These are phyloP conservation scores for Acanthurus tractus DNA, from an alignment of 2,797 vertebrate genomes.

Conservation along the genomic window DNA sequence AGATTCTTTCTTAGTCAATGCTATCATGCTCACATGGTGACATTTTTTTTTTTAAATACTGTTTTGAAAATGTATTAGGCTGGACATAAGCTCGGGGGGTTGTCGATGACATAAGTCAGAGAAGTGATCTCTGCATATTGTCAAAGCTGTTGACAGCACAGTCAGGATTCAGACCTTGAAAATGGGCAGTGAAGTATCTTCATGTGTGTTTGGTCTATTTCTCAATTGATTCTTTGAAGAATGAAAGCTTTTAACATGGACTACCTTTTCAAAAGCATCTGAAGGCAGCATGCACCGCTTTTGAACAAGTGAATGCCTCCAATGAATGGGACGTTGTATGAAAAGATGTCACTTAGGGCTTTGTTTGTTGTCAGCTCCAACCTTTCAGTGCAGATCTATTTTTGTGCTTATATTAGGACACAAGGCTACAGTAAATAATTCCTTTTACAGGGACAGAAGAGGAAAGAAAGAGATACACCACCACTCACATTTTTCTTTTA, in stretches of 20 bases:
- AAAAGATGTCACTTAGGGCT: constrained; percentile 50
- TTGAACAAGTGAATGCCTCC: constrained; percentile 55
- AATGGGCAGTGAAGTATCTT: constrained; percentile 51
- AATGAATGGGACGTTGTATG: constrained; percentile 8
- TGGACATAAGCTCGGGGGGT: constrained; percentile 1
- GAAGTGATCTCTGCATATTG: constrained; percentile 7
- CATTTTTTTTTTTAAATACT: too few species aligned
- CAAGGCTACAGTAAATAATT: constrained; percentile 31
- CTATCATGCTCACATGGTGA: too few species aligned
- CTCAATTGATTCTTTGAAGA: constrained; percentile 63
- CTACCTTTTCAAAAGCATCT: constrained; percentile 56
- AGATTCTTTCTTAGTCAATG: too few species aligned
- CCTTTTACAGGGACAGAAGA: not conserved
- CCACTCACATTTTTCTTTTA: constrained; percentile 2
- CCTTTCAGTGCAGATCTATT: constrained; percentile 35
- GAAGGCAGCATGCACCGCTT: constrained; percentile 51
- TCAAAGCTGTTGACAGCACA: constrained; percentile 31
- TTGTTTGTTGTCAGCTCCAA: constrained; percentile 54
- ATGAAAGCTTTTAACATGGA: constrained; percentile 57
- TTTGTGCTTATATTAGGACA: constrained; percentile 24
- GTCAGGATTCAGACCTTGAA: constrained; percentile 59
- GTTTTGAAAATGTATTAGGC: too few species aligned
- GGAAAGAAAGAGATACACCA: constrained; percentile 9
- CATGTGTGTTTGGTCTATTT: constrained; percentile 63
- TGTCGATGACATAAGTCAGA: constrained; percentile 32